Conservation (phyloP, 2,797 vertebrate genomes). For the Nyctalus aviator region DNA sequence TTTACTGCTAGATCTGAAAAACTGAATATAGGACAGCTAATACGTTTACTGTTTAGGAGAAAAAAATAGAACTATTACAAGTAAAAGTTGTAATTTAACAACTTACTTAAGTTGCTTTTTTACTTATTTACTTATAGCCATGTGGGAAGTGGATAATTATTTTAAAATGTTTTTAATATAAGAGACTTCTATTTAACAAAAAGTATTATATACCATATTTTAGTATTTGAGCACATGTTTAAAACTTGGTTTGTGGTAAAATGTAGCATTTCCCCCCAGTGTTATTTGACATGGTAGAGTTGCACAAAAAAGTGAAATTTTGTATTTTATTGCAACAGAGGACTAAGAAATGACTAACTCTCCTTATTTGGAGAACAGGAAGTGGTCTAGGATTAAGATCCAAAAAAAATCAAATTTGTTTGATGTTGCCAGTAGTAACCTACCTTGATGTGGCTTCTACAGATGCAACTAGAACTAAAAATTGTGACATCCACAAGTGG, state of each 20-base stretch:
- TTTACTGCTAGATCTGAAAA: slow-evolving; percentile 12
- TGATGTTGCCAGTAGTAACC: slow-evolving; percentile 73
- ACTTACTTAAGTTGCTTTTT: not conserved
- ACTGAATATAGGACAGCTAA: not conserved
- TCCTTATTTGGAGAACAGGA: slow-evolving; percentile 79
- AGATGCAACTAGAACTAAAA: slow-evolving; percentile 49
- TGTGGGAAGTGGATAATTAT: not conserved
- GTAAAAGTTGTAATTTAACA: not conserved
- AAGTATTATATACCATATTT: slow-evolving; percentile 11
- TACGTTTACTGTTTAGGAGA: not conserved
- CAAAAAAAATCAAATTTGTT: slow-evolving; percentile 73
- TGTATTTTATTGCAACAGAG: slow-evolving; percentile 45
- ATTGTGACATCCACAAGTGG: slow-evolving; percentile 69
- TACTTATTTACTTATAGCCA: not conserved
- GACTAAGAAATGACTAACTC: slow-evolving; percentile 61
- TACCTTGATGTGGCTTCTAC: slow-evolving; percentile 80
- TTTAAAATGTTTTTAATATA: slow-evolving; percentile 14
- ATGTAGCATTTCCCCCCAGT: not conserved
- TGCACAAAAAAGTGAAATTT: slow-evolving; percentile 47
- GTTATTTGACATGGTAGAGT: not conserved
- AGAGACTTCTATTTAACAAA: not conserved
- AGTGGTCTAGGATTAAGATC: slow-evolving; percentile 68
- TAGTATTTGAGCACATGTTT: not conserved
- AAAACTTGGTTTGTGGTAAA: slow-evolving; percentile 54
- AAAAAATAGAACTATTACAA: not conserved